Conservation (phyloP, 2,113 vertebrate genomes). For the Tachysurus vachellii region DNA sequence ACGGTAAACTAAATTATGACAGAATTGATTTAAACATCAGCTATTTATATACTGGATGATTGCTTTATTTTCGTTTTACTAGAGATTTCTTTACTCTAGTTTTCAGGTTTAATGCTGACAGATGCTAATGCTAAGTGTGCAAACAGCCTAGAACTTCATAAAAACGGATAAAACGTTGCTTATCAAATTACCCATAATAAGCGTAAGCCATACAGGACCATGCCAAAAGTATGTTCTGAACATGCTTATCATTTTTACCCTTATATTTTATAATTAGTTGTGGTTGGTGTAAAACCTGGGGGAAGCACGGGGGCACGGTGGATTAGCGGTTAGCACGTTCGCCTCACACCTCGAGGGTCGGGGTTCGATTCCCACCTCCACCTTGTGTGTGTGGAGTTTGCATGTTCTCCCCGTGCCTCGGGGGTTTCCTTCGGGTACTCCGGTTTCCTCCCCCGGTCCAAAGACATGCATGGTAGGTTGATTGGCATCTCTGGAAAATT, state of each 20-base stretch:
- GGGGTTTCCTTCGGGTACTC: no score
- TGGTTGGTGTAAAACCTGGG: background rate
- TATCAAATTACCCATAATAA: background rate
- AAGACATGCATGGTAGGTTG: no score
- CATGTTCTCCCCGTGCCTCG: no score
- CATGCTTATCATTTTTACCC: background rate
- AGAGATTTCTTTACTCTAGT: background rate
- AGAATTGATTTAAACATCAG: background rate
- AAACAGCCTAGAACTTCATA: background rate
- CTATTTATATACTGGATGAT: background rate
- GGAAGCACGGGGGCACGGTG: no score
- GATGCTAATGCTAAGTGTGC: background rate
- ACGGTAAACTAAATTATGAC: no score
- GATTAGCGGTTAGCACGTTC: no score
- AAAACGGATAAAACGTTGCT: background rate
- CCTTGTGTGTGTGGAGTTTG: no score
- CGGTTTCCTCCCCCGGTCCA: no score
- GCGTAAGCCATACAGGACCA: background rate
- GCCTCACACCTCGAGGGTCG: no score
- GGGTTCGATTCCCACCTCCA: no score
- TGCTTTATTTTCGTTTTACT: background rate
- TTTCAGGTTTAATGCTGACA: background rate
- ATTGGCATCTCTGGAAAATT: no score
- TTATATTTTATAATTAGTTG: background rate
- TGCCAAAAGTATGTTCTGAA: background rate